These are phyloP conservation scores for Orchesella flavescens DNA, from an alignment of 2,888 invertebrate species.

Conservation along the genomic window DNA sequence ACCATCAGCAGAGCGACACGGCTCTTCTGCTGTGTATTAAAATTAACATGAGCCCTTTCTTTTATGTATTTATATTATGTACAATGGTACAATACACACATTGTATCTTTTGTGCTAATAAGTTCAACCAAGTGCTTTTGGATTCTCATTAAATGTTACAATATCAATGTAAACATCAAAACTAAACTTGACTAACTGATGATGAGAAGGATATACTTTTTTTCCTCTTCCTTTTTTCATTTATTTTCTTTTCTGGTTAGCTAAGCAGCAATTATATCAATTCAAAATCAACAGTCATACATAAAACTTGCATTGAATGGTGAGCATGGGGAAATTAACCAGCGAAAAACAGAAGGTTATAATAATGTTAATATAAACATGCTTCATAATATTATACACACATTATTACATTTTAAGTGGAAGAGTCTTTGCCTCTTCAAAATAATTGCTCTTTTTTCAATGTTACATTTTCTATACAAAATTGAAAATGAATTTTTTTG, in stretches of 20 bases:
- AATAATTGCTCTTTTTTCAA: background rate
- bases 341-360: background rate
- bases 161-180: conserved; percentile 45
- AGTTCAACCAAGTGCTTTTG: conserved; percentile 30
- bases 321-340: background rate
- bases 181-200: conserved; percentile 40
- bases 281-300: conserved; percentile 35
- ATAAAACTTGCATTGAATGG: background rate
- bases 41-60: background rate
- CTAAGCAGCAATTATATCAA: conserved; percentile 50
- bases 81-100: conserved; percentile 14
- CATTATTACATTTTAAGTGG: background rate
- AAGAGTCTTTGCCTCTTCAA: background rate
- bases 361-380: background rate
- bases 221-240: conserved; percentile 43
- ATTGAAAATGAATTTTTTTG: background rate
- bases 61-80: background rate
- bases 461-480: background rate
- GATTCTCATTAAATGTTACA: conserved; percentile 55
- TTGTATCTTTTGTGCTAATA: too few relatives aligned
- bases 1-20: conserved; percentile 34
- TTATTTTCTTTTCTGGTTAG: conserved; percentile 34
- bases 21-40: conserved; percentile 13
- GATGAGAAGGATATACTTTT: conserved; percentile 44
- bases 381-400: background rate